Evolutionary conservation across 2,888 invertebrate species (phyloP).

Genomic region (Imbricaverruca yamaguchii): DNA sequence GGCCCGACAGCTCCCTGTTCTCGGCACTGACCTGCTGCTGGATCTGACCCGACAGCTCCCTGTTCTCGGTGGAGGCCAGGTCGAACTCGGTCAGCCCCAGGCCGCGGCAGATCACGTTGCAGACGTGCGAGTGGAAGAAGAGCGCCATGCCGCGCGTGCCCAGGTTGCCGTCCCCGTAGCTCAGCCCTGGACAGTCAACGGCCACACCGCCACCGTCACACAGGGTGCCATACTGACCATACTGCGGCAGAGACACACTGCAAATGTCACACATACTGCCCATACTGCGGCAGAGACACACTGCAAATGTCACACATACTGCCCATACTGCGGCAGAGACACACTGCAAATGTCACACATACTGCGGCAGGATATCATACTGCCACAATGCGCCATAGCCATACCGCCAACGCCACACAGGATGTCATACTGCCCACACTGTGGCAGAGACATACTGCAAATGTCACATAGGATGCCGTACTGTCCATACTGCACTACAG

Average conservation of each 20-base stretch:
- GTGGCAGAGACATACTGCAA: too few species aligned
- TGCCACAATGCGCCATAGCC: too few species aligned
- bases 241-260: too few species aligned
- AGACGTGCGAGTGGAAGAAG: slow-evolving; percentile 51
- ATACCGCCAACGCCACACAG: too few species aligned
- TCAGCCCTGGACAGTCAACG: slow-evolving; percentile 35
- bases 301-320: too few species aligned
- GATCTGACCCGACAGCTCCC: slow-evolving; percentile 23
- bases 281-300: not conserved
- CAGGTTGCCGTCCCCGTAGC: slow-evolving; percentile 51
- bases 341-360: too few species aligned
- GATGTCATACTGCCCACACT: too few species aligned
- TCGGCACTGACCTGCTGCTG: slow-evolving; percentile 37
- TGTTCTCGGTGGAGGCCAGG: slow-evolving; percentile 42
- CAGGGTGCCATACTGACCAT: too few species aligned
- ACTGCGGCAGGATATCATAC: too few species aligned
- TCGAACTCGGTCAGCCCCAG: slow-evolving; percentile 49
- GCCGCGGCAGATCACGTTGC: slow-evolving; percentile 49
- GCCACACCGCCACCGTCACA: too few species aligned
- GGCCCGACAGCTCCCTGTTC: slow-evolving; percentile 27
- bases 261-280: not conserved
- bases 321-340: too few species aligned
- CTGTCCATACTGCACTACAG: not conserved
- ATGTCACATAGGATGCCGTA: not conserved
- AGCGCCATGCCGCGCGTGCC: slow-evolving; percentile 51